These are phyloP conservation scores for Liparis tanakae DNA, from an alignment of 2,797 vertebrate genomes.

Conservation along the genomic window DNA sequence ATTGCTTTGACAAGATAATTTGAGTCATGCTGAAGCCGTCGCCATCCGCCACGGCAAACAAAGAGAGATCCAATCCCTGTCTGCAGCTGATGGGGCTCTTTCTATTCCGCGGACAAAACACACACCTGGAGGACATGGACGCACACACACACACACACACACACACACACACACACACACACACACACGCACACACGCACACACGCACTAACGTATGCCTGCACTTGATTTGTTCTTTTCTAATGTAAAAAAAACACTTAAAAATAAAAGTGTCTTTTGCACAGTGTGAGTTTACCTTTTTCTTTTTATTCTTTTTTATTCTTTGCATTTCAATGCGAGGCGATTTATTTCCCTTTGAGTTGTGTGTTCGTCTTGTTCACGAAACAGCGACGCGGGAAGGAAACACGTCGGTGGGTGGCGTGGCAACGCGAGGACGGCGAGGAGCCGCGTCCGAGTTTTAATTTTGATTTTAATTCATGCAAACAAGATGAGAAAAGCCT, in stretches of 20 bases:
- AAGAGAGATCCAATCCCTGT: constrained; percentile 76
- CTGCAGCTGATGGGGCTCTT: constrained; percentile 68
- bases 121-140: constrained; percentile 38
- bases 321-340: constrained; percentile 31
- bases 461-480: constrained; percentile 19
- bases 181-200: constrained; percentile 17
- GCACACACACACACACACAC: constrained; percentile 16
- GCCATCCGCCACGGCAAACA: constrained; percentile 76
- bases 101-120: constrained; percentile 61
- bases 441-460: neutral
- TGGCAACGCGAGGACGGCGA: constrained; percentile 26
- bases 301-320: constrained; percentile 6
- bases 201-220: constrained; percentile 16
- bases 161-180: constrained; percentile 13
- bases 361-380: constrained; percentile 16
- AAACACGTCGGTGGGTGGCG: constrained; percentile 12
- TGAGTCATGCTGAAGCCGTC: constrained; percentile 79
- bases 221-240: constrained; percentile 41
- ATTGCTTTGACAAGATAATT: constrained; percentile 86
- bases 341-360: constrained; percentile 49
- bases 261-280: constrained; percentile 33
- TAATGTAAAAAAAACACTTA: constrained; percentile 23
- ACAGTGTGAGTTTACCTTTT: constrained; percentile 4
- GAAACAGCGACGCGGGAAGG: constrained; percentile 2
- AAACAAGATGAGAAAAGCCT: neutral